Evolutionary conservation across 2,113 vertebrate species (phyloP).

Genomic region (Brachyhypopomus occidentalis): DNA sequence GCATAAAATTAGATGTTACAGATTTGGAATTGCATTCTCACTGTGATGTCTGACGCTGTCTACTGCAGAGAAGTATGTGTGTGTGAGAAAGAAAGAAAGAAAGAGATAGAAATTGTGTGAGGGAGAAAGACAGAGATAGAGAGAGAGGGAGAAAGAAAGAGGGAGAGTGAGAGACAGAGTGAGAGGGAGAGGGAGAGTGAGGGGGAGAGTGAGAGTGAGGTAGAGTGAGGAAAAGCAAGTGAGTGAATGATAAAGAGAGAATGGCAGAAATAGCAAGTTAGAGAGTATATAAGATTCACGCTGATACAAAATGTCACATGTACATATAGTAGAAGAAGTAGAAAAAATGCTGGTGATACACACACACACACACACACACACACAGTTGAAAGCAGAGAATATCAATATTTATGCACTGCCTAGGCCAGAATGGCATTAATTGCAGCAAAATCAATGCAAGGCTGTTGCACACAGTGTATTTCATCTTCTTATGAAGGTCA

Average conservation of each 20-base stretch:
- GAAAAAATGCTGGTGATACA: conserved; percentile 4
- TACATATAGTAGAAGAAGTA: conserved; percentile 22
- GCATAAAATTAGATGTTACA: conserved; percentile 60
- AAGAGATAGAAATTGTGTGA: neutral
- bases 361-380: conserved; percentile 20
- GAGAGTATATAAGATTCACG: neutral
- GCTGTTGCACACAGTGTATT: conserved; percentile 67
- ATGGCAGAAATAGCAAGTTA: neutral
- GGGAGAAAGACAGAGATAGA: conserved; percentile 9
- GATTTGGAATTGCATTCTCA: conserved; percentile 58
- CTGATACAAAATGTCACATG: conserved; percentile 28
- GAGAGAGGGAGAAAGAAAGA: neutral
- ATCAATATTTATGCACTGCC: conserved; percentile 71
- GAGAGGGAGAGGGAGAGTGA: neutral
- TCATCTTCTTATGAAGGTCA: conserved; percentile 73
- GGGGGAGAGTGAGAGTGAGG: neutral
- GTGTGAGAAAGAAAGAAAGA: neutral
- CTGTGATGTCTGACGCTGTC: conserved; percentile 52
- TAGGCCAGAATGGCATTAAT: conserved; percentile 68
- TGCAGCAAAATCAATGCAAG: conserved; percentile 69
- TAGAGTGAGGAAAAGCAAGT: neutral
- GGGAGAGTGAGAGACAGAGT: neutral
- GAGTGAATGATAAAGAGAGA: neutral
- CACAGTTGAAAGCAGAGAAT: conserved; percentile 52
- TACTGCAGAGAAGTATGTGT: conserved; percentile 27